A percentile compares a stretch with the other conserved stretches of the same genome.
These are phyloP conservation scores for Invenusta paracnida DNA, from an alignment of 2,888 invertebrate genomes.

Conservation along the genomic window DNA sequence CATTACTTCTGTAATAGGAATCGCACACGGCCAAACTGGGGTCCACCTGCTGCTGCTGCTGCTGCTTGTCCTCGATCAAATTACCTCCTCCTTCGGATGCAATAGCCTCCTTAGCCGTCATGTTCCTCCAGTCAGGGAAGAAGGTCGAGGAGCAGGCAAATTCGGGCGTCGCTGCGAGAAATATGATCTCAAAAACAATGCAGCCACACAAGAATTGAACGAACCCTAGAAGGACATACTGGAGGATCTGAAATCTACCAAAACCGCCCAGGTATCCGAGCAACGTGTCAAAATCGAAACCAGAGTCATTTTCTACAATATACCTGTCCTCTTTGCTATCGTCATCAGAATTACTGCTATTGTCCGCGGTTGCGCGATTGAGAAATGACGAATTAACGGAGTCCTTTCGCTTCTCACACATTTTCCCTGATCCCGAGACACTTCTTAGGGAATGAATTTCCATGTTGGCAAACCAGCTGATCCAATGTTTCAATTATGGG, in stretches of 20 bases:
- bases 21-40: background rate
- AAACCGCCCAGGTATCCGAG: background rate
- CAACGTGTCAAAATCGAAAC: background rate
- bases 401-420: too few species aligned
- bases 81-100: too few species aligned
- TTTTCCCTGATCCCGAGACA: too few species aligned
- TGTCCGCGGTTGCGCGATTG: too few species aligned
- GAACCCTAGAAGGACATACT: background rate
- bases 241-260: background rate
- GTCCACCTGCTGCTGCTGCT: background rate
- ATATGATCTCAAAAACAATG: constrained; percentile 3
- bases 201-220: background rate
- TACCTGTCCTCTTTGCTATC: constrained; percentile 1
- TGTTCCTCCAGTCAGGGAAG: background rate
- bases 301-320: background rate
- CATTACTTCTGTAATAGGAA: background rate
- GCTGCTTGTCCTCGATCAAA: background rate
- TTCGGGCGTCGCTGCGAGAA: background rate
- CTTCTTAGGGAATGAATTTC: too few species aligned
- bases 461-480: too few species aligned
- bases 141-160: background rate
- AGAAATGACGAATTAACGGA: too few species aligned
- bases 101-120: background rate
- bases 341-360: too few species aligned
- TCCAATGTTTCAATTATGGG: too few species aligned